Percentiles rank a stretch among this genome's conserved stretches.
phyloP scores from a whole-genome alignment of 2,113 vertebrate genomes.

The Proterorhinus semilunaris region DNA sequence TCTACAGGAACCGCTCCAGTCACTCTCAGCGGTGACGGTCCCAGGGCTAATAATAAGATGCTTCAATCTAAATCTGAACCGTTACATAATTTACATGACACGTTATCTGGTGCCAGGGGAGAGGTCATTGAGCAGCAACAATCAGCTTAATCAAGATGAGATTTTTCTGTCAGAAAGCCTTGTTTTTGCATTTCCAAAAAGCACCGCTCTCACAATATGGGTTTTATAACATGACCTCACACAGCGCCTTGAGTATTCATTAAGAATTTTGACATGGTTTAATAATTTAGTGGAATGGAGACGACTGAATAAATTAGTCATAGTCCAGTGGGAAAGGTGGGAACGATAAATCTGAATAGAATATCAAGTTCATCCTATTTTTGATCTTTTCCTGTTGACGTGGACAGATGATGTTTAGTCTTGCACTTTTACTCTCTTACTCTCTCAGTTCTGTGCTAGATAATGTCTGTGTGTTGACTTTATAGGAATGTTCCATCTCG shows the following conservation, averaged over 20 bases:
- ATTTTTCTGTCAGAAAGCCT: background rate
- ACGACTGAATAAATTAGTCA: slow-evolving; percentile 22
- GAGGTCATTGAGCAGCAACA: slow-evolving; percentile 30
- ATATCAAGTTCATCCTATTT: slow-evolving; percentile 27
- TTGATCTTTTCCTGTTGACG: slow-evolving; percentile 14
- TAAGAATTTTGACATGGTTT: slow-evolving; percentile 7
- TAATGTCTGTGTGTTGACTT: slow-evolving; percentile 16
- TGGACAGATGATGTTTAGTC: background rate
- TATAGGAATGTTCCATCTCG: slow-evolving; percentile 56
- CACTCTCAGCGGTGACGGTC: slow-evolving; percentile 49
- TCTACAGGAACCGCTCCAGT: slow-evolving; percentile 49
- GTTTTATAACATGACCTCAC: slow-evolving; percentile 2
- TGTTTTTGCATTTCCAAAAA: slow-evolving; percentile 1
- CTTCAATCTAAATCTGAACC: slow-evolving; percentile 55
- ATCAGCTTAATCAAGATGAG: slow-evolving; percentile 1
- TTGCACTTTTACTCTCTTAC: slow-evolving; percentile 3
- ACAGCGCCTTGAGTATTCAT: slow-evolving; percentile 4
- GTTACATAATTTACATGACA: slow-evolving; percentile 57
- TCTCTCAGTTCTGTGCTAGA: background rate
- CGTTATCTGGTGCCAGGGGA: slow-evolving; percentile 25
- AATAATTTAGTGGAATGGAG: slow-evolving; percentile 11
- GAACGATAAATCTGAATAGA: slow-evolving; percentile 24
- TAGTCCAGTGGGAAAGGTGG: slow-evolving; percentile 4
- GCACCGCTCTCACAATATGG: background rate
- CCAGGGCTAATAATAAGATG: slow-evolving; percentile 65